Base-by-base conservation (phyloP, 2,113 vertebrate species). In the Cheirogaleus medius region DNA sequence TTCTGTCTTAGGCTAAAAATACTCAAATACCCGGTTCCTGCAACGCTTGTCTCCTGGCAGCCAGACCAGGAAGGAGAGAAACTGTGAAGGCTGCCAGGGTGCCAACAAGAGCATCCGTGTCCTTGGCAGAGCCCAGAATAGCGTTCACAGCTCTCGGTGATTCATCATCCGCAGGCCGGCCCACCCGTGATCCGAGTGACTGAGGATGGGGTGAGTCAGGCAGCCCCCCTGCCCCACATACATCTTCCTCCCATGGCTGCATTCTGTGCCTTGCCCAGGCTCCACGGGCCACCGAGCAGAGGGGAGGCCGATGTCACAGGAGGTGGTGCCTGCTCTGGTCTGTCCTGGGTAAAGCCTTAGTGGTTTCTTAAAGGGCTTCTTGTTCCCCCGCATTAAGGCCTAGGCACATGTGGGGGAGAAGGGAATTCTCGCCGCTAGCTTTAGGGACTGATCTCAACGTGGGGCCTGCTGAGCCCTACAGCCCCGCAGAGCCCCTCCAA, bases 91-190 rank as follows among this genome's bases (percentile, higher is more conserved):
- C 39, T 86, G 94, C 92, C 90, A 74, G 90, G 83, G 39, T 63
- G 91, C 91, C 95, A 66, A 20, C 63, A 8, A 52, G 93, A 80
- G 92, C 95, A 83, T 39, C 94, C 42, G 37, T 80, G 95, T 63
- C 92, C 96, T 96, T 92, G 96, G 92, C 90, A 71, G 91, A 1
- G 27, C 95, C 92, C 87, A 90, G 92, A 96, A 96, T 90, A 97
- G 96, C 80, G 58, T 10, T 29, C 64, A 0, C 54, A 49, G 93
- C 54, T 86, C 96, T 18, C 2, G 0, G 91, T 98, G 97, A 97
- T 3, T 97, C 97, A 98, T 68, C 14, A 1, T 25, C 54, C 3
- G 14, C 80, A 4, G 84, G 87, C 68, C 66, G 54, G 86, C 97
- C 90, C 89, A 74, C 94, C 90, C 42, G 42, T 23, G 93, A 68